These are phyloP conservation scores for Phaethon lepturus DNA, from an alignment of 2,113 vertebrate species.

Conservation along the genomic window DNA sequence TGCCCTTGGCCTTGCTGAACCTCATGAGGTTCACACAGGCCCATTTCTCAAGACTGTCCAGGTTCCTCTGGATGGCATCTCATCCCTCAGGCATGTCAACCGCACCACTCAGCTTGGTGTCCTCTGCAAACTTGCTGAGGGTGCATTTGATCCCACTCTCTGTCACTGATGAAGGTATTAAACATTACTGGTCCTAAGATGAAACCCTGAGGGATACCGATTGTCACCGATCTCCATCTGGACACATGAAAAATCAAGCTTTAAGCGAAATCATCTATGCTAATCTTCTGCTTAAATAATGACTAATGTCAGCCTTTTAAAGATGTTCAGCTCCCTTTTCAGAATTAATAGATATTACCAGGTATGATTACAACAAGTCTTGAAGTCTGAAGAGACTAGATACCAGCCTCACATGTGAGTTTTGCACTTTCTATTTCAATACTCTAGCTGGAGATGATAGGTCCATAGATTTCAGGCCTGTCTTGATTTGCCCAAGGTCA, in stretches of 20 bases:
- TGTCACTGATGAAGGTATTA: no score
- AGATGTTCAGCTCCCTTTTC: background rate
- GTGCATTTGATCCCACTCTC: no score
- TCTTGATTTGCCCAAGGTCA: background rate
- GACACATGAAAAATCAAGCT: background rate
- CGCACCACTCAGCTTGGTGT: no score
- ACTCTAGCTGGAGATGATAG: background rate
- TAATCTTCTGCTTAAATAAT: background rate
- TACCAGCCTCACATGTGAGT: fast-evolving
- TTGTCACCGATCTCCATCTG: no score
- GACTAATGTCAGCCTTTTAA: background rate
- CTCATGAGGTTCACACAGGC: no score
- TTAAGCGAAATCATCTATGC: background rate
- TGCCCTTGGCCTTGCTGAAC: no score
- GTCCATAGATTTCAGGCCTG: background rate
- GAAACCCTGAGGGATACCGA: no score
- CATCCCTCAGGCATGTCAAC: no score
- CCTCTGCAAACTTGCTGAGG: no score
- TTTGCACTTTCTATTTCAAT: background rate
- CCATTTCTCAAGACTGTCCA: no score
- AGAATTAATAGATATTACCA: background rate
- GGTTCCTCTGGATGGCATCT: no score
- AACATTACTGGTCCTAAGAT: no score
- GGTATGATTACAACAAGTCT: background rate
- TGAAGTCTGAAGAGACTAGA: background rate